Conservation (phyloP, 2,888 invertebrate species). For the Cerceris rybyensis region DNA sequence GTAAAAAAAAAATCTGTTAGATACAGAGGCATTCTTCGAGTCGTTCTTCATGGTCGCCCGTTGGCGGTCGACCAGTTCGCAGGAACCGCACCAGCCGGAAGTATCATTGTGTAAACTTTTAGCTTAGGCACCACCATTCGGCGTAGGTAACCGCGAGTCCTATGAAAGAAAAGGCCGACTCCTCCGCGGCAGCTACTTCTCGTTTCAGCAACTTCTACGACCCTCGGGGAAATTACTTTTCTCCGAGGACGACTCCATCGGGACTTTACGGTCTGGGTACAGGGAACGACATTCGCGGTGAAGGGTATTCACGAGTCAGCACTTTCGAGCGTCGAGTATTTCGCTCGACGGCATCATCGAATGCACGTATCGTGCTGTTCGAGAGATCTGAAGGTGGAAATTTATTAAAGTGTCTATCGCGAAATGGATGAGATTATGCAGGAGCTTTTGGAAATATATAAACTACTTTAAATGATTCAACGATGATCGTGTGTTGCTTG, state of each 20-base stretch:
- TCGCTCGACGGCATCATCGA: constrained; percentile 1
- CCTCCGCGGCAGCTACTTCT: constrained; percentile 18
- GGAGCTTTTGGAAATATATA: too few relatives aligned
- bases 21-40: constrained; percentile 49
- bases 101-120: constrained; percentile 36
- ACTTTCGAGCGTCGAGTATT: constrained; percentile 29
- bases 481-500: too few relatives aligned
- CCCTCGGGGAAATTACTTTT: constrained; percentile 49
- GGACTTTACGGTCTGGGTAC: constrained; percentile 32
- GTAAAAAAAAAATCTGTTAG: constrained; percentile 52
- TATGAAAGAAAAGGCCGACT: constrained; percentile 23
- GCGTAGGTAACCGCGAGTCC: constrained; percentile 6
- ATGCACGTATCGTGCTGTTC: neutral
- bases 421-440: too few relatives aligned
- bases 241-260: constrained; percentile 28
- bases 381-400: neutral
- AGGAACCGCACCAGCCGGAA: neutral
- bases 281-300: constrained; percentile 28
- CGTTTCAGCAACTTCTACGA: constrained; percentile 37
- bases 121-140: constrained; percentile 11
- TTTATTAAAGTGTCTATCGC: neutral
- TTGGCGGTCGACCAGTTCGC: too few relatives aligned
- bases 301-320: constrained; percentile 29
- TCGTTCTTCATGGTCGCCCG: constrained; percentile 11
- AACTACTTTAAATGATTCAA: too few relatives aligned